Evolutionary conservation across 2,797 vertebrate genomes (phyloP).

Genomic region (Acipenser oxyrinchus): DNA sequence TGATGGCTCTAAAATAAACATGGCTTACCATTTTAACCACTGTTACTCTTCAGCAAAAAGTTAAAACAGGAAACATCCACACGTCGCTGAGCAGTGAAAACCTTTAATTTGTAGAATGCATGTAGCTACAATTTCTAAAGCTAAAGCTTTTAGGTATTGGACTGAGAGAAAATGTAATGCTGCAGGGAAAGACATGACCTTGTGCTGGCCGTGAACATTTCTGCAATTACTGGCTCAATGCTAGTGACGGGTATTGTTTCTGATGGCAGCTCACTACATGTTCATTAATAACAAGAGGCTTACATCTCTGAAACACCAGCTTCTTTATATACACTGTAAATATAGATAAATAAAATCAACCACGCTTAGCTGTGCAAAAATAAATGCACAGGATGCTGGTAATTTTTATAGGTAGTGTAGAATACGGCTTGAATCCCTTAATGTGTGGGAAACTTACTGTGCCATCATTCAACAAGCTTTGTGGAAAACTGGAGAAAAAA

Average conservation of each 20-base stretch:
- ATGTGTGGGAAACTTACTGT: no score
- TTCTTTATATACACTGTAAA: no score
- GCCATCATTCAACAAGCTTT: no score
- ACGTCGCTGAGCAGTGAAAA: no score
- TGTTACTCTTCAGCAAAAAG: background rate
- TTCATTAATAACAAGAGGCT: background rate
- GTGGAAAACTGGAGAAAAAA: background rate
- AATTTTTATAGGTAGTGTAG: no score
- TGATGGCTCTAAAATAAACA: constrained; percentile 53
- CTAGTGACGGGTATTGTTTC: background rate
- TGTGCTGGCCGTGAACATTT: background rate
- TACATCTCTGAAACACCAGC: background rate
- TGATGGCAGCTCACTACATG: background rate
- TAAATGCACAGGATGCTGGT: no score
- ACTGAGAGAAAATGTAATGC: background rate
- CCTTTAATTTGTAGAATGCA: no score
- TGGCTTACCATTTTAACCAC: constrained; percentile 36
- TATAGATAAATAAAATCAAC: no score
- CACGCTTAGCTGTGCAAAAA: no score
- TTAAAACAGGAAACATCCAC: no score
- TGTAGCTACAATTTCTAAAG: background rate
- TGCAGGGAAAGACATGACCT: background rate
- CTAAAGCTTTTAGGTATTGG: background rate
- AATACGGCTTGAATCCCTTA: no score
- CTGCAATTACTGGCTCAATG: background rate